These are phyloP conservation scores for Diaperis boleti DNA, from an alignment of 2,888 invertebrate genomes.

Conservation along the genomic window DNA sequence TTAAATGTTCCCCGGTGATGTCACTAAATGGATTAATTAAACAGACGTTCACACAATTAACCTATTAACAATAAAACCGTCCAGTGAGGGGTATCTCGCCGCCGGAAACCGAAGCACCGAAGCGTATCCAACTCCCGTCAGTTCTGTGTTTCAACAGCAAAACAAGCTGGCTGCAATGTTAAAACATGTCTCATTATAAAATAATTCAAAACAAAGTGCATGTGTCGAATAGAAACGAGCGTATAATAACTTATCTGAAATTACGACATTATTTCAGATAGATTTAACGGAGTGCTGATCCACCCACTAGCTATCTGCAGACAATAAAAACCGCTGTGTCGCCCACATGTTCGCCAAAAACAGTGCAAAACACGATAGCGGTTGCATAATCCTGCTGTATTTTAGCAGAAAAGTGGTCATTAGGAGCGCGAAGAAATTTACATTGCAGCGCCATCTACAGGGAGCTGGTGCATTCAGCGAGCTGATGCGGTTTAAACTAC, in stretches of 20 bases:
- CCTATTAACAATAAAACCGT: slow-evolving; percentile 39
- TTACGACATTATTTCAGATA: slow-evolving; percentile 23
- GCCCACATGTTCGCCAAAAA: slow-evolving; percentile 47
- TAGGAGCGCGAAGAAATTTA: slow-evolving; percentile 24
- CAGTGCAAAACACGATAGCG: slow-evolving; percentile 48
- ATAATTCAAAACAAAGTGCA: not conserved
- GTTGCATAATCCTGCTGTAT: slow-evolving; percentile 50
- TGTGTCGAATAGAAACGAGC: slow-evolving; percentile 2
- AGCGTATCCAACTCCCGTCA: slow-evolving; percentile 32
- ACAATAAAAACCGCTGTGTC: slow-evolving; percentile 34
- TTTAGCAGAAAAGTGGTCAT: slow-evolving; percentile 42
- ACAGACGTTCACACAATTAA: slow-evolving; percentile 40
- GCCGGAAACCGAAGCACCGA: slow-evolving; percentile 39
- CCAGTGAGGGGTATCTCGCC: slow-evolving; percentile 36
- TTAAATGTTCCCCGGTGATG: slow-evolving; percentile 21
- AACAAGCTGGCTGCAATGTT: not conserved
- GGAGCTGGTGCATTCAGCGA: slow-evolving; percentile 7
- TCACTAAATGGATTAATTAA: slow-evolving; percentile 39
- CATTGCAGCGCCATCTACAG: slow-evolving; percentile 32
- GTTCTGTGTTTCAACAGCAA: slow-evolving; percentile 4
- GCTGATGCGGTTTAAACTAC: not conserved
- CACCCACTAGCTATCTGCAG: slow-evolving; percentile 30
- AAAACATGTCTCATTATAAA: slow-evolving; percentile 6
- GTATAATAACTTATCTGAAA: slow-evolving; percentile 9
- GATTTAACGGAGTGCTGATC: slow-evolving; percentile 29